Conservation (phyloP, 2,888 invertebrate genomes). For the Apamea crenata region DNA sequence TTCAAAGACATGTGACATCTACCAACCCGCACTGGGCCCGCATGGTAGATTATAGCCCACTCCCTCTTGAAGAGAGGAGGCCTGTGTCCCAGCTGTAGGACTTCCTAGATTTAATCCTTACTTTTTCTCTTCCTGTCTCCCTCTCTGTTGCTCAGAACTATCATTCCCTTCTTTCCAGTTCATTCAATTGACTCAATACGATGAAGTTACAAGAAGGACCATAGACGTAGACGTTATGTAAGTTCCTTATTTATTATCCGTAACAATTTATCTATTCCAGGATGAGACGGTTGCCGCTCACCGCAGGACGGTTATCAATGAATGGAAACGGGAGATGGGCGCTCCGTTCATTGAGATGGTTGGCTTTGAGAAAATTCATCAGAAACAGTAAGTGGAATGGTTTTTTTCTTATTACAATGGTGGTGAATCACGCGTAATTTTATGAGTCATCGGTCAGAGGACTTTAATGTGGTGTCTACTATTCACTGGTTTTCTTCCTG, state of each 20-base stretch:
- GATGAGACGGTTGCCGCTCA: slow-evolving; percentile 91
- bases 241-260: slow-evolving; percentile 30
- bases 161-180: slow-evolving; percentile 49
- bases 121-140: neutral
- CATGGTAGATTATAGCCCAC: too few relatives aligned
- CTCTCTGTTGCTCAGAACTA: slow-evolving; percentile 5
- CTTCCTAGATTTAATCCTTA: too few relatives aligned
- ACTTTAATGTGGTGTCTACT: neutral
- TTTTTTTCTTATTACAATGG: neutral
- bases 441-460: neutral
- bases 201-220: slow-evolving; percentile 50
- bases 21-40: too few relatives aligned
- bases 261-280: slow-evolving; percentile 72
- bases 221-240: slow-evolving; percentile 49
- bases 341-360: slow-evolving; percentile 96
- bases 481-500: neutral
- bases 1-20: too few relatives aligned
- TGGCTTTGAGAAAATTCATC: slow-evolving; percentile 95
- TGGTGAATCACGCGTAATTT: slow-evolving; percentile 11
- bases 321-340: slow-evolving; percentile 93
- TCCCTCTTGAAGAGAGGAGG: too few relatives aligned
- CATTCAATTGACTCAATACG: slow-evolving; percentile 47
- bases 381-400: slow-evolving; percentile 86
- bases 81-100: too few relatives aligned
- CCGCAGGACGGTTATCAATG: slow-evolving; percentile 90